Evolutionary conservation across 2,113 vertebrate genomes (phyloP).

Genomic region (Dicentrarchus labrax): DNA sequence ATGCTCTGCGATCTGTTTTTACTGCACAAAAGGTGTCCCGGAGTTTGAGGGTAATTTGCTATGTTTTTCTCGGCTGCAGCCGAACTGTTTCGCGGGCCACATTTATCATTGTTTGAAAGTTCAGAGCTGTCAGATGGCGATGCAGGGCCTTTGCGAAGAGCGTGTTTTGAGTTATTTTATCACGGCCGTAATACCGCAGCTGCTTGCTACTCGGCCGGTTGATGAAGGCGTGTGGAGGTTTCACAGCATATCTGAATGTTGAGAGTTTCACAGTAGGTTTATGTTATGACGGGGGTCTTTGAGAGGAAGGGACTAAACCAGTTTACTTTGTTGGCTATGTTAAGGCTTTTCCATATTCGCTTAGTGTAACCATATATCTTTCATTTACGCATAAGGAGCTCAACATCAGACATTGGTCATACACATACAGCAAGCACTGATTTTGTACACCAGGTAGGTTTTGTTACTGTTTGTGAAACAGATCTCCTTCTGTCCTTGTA

Average conservation of each 20-base stretch:
- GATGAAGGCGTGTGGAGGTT: constrained; percentile 31
- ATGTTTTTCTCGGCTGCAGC: constrained; percentile 32
- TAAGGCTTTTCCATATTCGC: background rate
- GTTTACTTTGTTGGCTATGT: background rate
- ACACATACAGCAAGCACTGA: constrained; percentile 45
- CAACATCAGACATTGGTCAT: constrained; percentile 5
- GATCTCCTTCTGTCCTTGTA: background rate
- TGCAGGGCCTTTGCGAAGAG: background rate
- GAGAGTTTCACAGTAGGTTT: background rate
- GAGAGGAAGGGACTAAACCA: constrained; percentile 35
- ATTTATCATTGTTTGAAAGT: constrained; percentile 5
- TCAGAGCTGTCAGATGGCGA: background rate
- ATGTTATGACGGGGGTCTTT: background rate
- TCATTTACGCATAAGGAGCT: background rate
- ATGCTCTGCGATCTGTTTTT: constrained; percentile 11
- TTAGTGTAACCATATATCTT: background rate
- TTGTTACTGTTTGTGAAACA: background rate
- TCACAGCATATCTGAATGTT: constrained; percentile 18
- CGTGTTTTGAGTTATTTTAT: constrained; percentile 2
- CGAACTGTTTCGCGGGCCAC: background rate
- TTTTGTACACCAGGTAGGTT: background rate
- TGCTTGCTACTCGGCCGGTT: constrained; percentile 10
- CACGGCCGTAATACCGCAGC: constrained; percentile 5
- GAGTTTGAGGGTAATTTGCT: background rate
- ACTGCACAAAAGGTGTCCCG: background rate